Base-by-base conservation (phyloP, 1,140 invertebrate species). In the Laodelphax striatellus region DNA sequence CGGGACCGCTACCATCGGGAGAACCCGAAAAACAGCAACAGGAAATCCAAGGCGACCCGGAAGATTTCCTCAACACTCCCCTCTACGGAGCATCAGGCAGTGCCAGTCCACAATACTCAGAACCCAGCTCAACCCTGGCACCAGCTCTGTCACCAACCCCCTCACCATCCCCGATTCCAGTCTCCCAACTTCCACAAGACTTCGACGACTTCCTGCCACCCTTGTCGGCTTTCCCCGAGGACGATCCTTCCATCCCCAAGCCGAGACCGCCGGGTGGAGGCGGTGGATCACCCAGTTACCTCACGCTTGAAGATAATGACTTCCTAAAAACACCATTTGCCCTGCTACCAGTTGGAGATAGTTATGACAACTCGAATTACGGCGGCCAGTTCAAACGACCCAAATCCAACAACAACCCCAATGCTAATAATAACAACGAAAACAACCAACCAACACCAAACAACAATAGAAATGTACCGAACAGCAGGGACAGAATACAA, bases 201-300 rank as follows among this genome's bases (percentile, higher is more conserved):
- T 38, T 42, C 17, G 46, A 61, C 41, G 58, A 46, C 28, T 61
- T 57, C 28, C 52, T 56, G 11, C 57, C 63, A 9, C 57, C 62
- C 0, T 13, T 63, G 1, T 61, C 64, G 11, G 56, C 55, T 1
- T 66, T 61, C 22, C 61, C 63, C 16, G 61, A 63, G 6, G 54
- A 62, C 55, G 55, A 60, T 28, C 63, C 60, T 16, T 16, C 16
- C 17, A 34, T 60, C 10, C 52, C 55, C 69, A 17, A 69, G 69
- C 11, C 31, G 55, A 13, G 42, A 52, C 34, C 56, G 10, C n/a
- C 24, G 16, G 56, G 44, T 16, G 56, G 61, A 58, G 9, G 42
- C 44, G 16, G 28, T 1, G 21, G 21, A n/a, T 9, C 19, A 52
- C 41, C 42, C 13, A 22, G 43, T 44, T 46, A 19, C 28, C 19